phyloP scores from a whole-genome alignment of 2,888 invertebrate genomes.

The Apodemia mormo region DNA sequence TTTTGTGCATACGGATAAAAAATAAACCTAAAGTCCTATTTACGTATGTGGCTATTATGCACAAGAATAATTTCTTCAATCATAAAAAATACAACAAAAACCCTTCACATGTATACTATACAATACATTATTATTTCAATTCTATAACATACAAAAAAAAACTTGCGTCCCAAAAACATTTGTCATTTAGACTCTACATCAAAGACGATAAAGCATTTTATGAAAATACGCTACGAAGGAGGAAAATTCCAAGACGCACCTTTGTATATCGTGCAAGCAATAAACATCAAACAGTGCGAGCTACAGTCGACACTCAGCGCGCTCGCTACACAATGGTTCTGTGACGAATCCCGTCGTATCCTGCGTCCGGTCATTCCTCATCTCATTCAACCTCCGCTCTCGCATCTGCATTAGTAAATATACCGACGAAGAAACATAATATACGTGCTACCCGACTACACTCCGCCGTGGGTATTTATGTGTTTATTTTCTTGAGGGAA shows the following conservation, averaged over 20 bases:
- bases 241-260: conserved; percentile 4
- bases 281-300: conserved; percentile 2
- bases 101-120: too few species aligned
- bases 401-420: conserved; percentile 29
- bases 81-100: too few species aligned
- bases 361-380: conserved; percentile 53
- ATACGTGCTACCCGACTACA: not conserved
- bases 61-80: too few species aligned
- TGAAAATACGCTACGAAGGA: not conserved
- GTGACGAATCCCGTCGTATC: conserved; percentile 57
- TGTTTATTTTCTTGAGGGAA: not conserved
- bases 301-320: conserved; percentile 28
- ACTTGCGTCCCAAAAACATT: not conserved
- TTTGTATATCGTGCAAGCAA: not conserved
- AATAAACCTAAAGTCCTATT: too few species aligned
- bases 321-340: conserved; percentile 22
- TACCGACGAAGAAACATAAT: not conserved
- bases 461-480: not conserved
- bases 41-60: too few species aligned
- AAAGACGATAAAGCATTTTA: conserved; percentile 1
- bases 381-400: conserved; percentile 30
- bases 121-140: too few species aligned
- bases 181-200: not conserved
- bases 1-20: too few species aligned
- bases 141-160: not conserved